Base-by-base conservation (phyloP, 53 echinoderm and acorn worm species). In the Arbacia lixula region DNA sequence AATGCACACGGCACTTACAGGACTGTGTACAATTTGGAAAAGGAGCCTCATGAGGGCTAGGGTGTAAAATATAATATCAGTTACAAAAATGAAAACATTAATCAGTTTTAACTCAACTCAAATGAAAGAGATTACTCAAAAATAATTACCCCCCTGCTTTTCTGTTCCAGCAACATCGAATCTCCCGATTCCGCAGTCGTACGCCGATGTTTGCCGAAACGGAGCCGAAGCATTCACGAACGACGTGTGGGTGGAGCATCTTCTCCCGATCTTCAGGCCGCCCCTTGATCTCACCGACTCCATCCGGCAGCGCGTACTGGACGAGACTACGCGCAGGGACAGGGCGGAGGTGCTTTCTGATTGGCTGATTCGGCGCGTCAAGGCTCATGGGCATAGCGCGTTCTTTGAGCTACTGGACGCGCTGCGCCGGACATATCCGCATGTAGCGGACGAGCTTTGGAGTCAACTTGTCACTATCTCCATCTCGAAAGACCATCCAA, bases 191-290 rank as follows among this genome's bases (percentile, higher is more conserved):
- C 85, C 85, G 0, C 72, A 64, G 28, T 63, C 85, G 1, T 85
- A 85, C 43, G 85, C 58, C 64, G 85, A 85, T 41, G 85, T 85
- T 41, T 85, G 85, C 73, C 61, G 56, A 60, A 85, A 85, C 61
- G 58, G 73, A 30, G 46, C 72, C 30, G 72, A 85, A 20, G 42
- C 57, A 19, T 85, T 85, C 72, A 73, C 65, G 21, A 65, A 55
- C 39, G 73, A 85, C 73, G 73, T 85, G 20, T 85, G 85, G 85
- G 72, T 65, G 9, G 85, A 85, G 27, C 85, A 85, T 39, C 43
- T 85, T 21, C 27, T 85, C 4, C 85, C 85, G 14, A 38, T 72
- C 12, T 60, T 85, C 57, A 43, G 60, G 60, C 40, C 72, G 11
- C 85, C 85, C 14, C 58, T 85, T 5, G 63, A 85, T 4, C 60